Percentiles rank a stretch among this genome's conserved stretches.
phyloP scores from a whole-genome alignment of 2,888 invertebrate genomes.

The Neoascia interrupta region DNA sequence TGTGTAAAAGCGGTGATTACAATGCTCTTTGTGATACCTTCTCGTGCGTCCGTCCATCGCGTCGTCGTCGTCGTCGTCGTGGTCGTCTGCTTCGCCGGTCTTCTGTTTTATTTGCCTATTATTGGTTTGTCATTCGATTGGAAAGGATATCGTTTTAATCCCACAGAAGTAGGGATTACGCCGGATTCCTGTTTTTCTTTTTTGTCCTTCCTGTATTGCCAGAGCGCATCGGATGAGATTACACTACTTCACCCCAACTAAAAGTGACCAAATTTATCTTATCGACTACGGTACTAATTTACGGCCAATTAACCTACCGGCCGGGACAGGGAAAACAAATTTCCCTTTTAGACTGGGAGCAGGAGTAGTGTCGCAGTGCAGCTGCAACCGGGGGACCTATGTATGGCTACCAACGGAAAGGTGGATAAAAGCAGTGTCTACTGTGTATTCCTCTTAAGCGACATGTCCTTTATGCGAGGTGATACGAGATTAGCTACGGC shows the following conservation, averaged over 20 bases:
- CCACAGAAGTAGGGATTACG: conserved; percentile 50
- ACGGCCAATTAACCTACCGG: conserved; percentile 69
- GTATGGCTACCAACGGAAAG: conserved; percentile 12
- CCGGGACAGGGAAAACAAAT: conserved; percentile 65
- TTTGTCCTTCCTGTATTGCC: too few species aligned
- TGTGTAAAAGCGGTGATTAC: conserved; percentile 69
- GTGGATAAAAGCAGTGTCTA: conserved; percentile 3
- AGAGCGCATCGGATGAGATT: too few species aligned
- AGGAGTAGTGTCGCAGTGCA: conserved; percentile 66
- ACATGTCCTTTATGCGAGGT: conserved; percentile 63
- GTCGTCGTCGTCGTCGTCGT: background rate
- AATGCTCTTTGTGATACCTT: conserved; percentile 66
- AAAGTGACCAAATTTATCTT: conserved; percentile 68
- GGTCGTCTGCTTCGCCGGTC: background rate
- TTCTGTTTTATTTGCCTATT: conserved; percentile 59
- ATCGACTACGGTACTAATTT: conserved; percentile 68
- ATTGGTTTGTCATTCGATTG: conserved; percentile 53
- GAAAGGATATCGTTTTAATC: conserved; percentile 53
- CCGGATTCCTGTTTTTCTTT: conserved; percentile 13
- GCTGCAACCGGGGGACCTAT: conserved; percentile 32
- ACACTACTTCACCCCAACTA: conserved; percentile 39
- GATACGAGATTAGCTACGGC: conserved; percentile 64
- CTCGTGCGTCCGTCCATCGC: conserved; percentile 1
- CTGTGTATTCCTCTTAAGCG: conserved; percentile 59
- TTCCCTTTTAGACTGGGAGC: conserved; percentile 65